Conservation (phyloP, 2,797 vertebrate genomes). For the Sebastes vulpes region DNA sequence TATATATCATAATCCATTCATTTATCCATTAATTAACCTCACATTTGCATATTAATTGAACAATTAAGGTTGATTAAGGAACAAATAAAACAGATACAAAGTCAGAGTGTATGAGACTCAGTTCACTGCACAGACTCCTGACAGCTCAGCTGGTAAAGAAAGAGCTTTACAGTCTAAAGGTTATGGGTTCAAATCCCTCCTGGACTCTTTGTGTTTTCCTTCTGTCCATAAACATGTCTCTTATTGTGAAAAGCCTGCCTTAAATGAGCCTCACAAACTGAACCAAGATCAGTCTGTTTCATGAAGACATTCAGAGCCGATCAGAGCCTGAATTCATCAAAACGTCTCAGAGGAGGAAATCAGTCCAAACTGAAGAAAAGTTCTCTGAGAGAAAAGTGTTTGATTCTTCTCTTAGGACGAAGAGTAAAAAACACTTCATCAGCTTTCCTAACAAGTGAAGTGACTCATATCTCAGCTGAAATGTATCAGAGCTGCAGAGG, state of each 20-base stretch:
- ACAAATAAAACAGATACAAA: too few species aligned
- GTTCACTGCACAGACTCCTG: neutral
- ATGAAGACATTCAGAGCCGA: neutral
- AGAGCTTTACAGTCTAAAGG: neutral
- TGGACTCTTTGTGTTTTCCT: neutral
- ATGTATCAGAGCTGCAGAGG: neutral
- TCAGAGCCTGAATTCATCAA: neutral
- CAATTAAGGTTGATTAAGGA: too few species aligned
- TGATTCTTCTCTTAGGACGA: neutral
- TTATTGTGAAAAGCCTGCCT: neutral
- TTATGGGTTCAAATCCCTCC: neutral
- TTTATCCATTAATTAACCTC: too few species aligned
- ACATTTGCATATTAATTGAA: too few species aligned
- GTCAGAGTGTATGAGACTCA: accelerated
- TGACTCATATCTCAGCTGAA: neutral
- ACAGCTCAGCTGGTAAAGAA: neutral
- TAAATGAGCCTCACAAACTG: neutral
- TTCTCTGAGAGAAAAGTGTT: neutral
- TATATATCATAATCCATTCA: too few species aligned
- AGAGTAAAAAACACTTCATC: neutral
- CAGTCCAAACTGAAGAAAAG: neutral
- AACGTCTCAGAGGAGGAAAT: neutral
- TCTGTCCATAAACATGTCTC: neutral
- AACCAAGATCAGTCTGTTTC: neutral
- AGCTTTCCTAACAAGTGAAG: neutral